Base-by-base conservation (phyloP, 2,888 invertebrate species). In the Protophormia terraenovae region DNA sequence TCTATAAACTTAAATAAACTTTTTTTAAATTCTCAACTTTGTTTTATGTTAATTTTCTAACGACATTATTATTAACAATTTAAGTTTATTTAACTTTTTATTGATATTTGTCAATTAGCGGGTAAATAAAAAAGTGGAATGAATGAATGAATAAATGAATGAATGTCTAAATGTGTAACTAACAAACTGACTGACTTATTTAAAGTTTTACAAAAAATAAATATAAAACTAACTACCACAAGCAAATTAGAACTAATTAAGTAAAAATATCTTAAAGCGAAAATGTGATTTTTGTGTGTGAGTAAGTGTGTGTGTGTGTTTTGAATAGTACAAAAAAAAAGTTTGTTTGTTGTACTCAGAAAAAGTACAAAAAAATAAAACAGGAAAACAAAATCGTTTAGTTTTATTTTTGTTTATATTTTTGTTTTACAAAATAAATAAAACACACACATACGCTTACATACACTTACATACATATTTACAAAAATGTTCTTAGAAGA, bases 231-330 rank as follows among this genome's bases (percentile, higher is more conserved):
- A 62, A 78, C 60, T 60, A 81, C 67, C 38, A 69, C 60, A 60
- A 60, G 35, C 62, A 76, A 64, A 76, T 82, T 82, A 76, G 41
- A 76, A 76, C 69, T 62, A 76, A 82, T 76, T 82, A 82, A 62
- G 62, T 69, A 19, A 19, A 82, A 82, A 82, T 64, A 47, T 62
- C 81, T 75, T 53, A 14, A 81, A 75, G 69, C 75, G 24, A 45
- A 80, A 73, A 66, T 32, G 2, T 60, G 60, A 69, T 50, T 60
- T 27, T 29, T 38, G 45, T 32, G 16, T 66, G 32, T 22, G 41
- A n/a, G 10, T 22, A 10, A 19, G 50, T 69, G 6, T 29, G n/a
- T 45, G n/a, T 71, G 35, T 71, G 50, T 67, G 47, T n/a, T n/a
- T n/a, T n/a, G n/a, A n/a, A 53, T 53, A 35, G 32, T 69, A 8